Evolutionary conservation across 2,888 invertebrate genomes (phyloP).

Genomic region (Aphelenchoides bicaudatus): DNA sequence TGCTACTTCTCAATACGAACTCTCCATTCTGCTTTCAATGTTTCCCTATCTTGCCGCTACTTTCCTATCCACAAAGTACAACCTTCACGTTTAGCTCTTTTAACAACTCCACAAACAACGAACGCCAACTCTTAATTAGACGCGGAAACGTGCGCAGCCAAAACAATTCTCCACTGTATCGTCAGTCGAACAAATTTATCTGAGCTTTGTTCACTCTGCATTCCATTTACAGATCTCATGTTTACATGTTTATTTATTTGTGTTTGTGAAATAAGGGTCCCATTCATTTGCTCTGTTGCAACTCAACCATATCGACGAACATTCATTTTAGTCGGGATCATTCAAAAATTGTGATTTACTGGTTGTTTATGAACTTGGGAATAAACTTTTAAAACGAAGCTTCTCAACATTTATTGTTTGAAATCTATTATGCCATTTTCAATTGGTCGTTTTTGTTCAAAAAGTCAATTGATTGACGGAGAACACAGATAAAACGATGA

Average conservation of each 20-base stretch:
- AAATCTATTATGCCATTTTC: conserved; percentile 13
- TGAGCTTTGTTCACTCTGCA: neutral
- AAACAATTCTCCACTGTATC: neutral
- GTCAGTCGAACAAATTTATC: neutral
- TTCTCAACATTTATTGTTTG: no score
- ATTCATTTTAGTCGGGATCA: no score
- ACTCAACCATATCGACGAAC: no score
- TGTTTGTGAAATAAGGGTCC: no score
- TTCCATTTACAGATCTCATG: neutral
- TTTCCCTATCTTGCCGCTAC: neutral
- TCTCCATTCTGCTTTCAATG: neutral
- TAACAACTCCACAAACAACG: neutral
- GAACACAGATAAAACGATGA: conserved; percentile 44
- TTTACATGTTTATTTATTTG: neutral
- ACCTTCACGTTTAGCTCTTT: neutral
- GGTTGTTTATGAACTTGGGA: no score
- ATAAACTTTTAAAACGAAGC: no score
- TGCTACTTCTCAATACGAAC: neutral
- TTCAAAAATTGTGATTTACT: no score
- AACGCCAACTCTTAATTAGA: neutral
- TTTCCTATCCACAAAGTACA: neutral
- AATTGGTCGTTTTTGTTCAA: conserved; percentile 14
- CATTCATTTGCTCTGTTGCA: no score
- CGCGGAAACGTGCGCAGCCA: neutral
- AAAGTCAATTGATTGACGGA: conserved; percentile 32